phyloP scores from a whole-genome alignment of 1,140 invertebrate genomes.

The Pantala flavescens region DNA sequence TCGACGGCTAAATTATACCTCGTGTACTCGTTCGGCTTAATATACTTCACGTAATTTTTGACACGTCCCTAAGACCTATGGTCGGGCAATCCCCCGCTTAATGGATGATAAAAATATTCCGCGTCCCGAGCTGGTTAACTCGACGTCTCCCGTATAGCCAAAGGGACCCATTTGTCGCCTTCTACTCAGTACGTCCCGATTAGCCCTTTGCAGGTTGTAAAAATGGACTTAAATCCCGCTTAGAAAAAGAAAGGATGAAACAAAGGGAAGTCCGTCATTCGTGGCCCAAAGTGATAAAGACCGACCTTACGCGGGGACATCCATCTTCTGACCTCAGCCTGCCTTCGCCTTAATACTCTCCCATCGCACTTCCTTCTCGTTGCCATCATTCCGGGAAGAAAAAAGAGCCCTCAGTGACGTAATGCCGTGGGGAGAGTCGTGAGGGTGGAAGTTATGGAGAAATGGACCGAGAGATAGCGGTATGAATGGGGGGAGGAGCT shows the following conservation, averaged over 20 bases:
- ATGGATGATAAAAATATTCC: no score
- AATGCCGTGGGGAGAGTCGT: neutral
- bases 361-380: neutral
- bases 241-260: neutral
- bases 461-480: no score
- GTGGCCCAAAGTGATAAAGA: neutral
- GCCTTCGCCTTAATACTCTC: neutral
- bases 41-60: no score
- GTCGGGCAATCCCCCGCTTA: no score
- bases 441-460: no score
- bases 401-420: neutral
- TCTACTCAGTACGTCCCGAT: neutral
- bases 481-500: no score
- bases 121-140: no score
- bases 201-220: neutral
- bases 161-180: neutral
- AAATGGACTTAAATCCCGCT: neutral
- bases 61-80: no score
- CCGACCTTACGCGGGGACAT: neutral
- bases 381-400: neutral
- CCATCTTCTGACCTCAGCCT: slow-evolving; percentile 3
- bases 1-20: no score
- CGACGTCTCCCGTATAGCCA: neutral
- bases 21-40: no score
- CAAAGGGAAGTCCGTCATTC: neutral